Evolutionary conservation across 2,888 invertebrate species (phyloP), one percentile per base, ranked within the genome.

Genomic region (Hipparchia semele): DNA sequence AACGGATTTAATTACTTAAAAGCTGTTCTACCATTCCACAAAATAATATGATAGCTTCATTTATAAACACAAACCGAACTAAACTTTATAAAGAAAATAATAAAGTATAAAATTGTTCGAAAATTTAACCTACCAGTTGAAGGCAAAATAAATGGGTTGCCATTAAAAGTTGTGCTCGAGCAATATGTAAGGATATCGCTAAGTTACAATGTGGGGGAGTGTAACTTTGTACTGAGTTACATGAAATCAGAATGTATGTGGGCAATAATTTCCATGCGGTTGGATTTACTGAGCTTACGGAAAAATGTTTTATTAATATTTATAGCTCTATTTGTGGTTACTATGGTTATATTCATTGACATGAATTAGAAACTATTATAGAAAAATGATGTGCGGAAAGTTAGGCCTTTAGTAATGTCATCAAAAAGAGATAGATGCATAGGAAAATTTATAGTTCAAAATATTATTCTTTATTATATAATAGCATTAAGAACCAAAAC

Each of bases 181-280:
- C 65, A 62, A 69, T 69, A 69, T 69, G 69, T 69, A 69, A 69
- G 69, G 61, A 69, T 69, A 69, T 69, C 61, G 69, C 69, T 58
- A 69, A 69, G 69, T 69, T 64, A 72, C 72, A 72, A 58, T 68
- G 62, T 64, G 59, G 13, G 68, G 68, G 61, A 67, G 59, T 33
- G 59, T 60, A 49, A 68, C 59, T 68, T 68, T 68, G 58, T 68
- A 60, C 58, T 59, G n/a, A 49, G 68, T 68, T 68, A 68, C 68
- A 68, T 60, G 49, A 12, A 59, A 68, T 68, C 49, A 68, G 23
- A 49, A 59, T 68, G 59, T 68, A 68, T 68, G 68, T 33, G 68
- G 60, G 23, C 49, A 60, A 59, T 60, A 13, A 68, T 68, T 68
- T 68, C 58, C 68, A 51, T 68, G 33, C 51, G 33, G 59, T 6